Evolutionary conservation across 2,888 invertebrate genomes (phyloP).

Genomic region (Latrodectus hesperus): DNA sequence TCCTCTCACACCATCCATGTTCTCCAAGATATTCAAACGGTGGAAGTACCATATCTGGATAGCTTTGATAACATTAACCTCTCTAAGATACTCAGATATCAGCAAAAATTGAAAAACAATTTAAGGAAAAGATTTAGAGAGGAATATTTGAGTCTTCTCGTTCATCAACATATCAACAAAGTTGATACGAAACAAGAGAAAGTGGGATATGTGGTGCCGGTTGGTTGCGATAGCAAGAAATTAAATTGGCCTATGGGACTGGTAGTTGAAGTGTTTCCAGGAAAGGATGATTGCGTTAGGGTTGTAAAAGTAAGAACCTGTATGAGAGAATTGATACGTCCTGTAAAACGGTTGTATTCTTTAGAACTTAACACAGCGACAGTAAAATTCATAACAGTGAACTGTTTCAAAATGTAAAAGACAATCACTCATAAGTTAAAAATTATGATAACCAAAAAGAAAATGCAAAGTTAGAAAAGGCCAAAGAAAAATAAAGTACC

Average conservation of each 20-base stretch:
- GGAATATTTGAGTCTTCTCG: background rate
- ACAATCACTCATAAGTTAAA: too few relatives aligned
- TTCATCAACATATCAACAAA: background rate
- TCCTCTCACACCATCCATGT: constrained; percentile 6
- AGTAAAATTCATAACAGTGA: too few relatives aligned
- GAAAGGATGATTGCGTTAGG: background rate
- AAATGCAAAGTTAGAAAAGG: too few relatives aligned
- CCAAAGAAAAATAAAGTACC: too few relatives aligned
- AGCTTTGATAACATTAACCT: constrained; percentile 3
- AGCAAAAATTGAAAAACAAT: constrained; percentile 1
- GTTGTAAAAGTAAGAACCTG: background rate
- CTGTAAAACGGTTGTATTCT: background rate
- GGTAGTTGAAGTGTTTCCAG: background rate
- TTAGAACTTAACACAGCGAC: background rate
- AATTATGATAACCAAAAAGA: background rate
- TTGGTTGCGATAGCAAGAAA: background rate
- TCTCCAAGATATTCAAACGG: constrained; percentile 4
- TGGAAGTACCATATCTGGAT: constrained; percentile 13
- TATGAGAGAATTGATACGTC: background rate
- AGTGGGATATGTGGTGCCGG: background rate
- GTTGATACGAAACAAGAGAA: background rate
- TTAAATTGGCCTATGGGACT: background rate
- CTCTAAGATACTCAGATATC: constrained; percentile 5
- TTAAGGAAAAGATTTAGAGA: background rate
- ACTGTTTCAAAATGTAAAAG: too few relatives aligned